Evolutionary conservation across 2,888 invertebrate species (phyloP).

Genomic region (Atethmia centrago): DNA sequence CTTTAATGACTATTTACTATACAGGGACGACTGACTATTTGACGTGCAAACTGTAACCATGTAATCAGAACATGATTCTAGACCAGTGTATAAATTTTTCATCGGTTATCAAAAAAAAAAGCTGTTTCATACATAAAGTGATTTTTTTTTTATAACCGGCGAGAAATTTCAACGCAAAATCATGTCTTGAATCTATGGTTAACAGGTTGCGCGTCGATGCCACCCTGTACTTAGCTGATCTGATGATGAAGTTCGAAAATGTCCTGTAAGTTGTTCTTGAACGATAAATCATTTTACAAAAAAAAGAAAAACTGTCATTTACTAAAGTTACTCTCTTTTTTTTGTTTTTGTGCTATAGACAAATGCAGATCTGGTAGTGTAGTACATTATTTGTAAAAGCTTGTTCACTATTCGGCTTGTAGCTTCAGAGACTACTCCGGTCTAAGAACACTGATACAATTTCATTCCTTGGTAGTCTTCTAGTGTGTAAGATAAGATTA

Average conservation of each 20-base stretch:
- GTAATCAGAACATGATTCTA: no score
- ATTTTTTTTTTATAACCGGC: no score
- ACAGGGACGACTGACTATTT: no score
- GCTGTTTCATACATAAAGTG: no score
- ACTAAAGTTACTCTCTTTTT: not conserved
- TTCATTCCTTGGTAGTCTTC: not conserved
- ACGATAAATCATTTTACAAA: not conserved
- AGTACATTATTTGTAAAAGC: not conserved
- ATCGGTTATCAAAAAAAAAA: no score
- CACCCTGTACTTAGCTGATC: not conserved
- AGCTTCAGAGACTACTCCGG: not conserved
- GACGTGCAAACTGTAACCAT: no score
- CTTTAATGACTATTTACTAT: not conserved
- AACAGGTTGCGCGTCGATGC: no score
- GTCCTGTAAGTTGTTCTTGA: not conserved
- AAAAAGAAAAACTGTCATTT: no score
- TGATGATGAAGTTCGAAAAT: not conserved
- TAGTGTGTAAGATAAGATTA: conserved; percentile 6
- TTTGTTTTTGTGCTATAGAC: not conserved
- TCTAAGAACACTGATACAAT: conserved; percentile 2
- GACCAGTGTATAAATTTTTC: no score
- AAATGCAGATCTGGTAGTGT: not conserved
- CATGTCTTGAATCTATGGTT: no score
- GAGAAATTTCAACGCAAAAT: no score
- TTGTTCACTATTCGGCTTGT: not conserved